Conservation (phyloP, 1,140 invertebrate species). For the Babylonia areolata region DNA sequence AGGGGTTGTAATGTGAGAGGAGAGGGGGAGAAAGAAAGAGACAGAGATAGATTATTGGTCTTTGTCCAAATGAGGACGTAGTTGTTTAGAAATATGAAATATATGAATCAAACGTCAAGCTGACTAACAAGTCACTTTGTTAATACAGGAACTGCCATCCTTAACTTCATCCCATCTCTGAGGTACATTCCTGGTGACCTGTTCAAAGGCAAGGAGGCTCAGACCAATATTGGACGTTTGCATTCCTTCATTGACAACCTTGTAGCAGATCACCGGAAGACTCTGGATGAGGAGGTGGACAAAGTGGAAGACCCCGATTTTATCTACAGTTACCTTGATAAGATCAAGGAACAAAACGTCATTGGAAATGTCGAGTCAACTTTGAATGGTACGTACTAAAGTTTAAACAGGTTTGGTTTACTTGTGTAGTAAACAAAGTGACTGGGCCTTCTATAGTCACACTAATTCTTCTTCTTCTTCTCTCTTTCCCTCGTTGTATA, state of each 20-base stretch:
- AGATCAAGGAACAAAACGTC: conserved; percentile 20
- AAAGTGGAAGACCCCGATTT: conserved; percentile 44
- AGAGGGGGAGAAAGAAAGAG: too few relatives aligned
- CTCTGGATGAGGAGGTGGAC: conserved; percentile 9
- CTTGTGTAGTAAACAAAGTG: too few relatives aligned
- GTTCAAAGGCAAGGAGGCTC: conserved; percentile 33
- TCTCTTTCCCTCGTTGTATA: not conserved
- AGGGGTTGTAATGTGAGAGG: too few relatives aligned
- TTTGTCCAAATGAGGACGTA: too few relatives aligned
- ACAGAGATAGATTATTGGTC: too few relatives aligned
- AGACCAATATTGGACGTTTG: not conserved
- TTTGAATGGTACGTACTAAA: conserved; percentile 12
- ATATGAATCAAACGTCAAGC: too few relatives aligned
- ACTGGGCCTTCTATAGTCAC: too few relatives aligned
- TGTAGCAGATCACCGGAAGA: not conserved
- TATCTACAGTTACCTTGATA: conserved; percentile 48
- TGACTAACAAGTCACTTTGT: too few relatives aligned
- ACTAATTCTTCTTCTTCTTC: not conserved
- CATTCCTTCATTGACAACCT: not conserved
- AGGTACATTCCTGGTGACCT: conserved; percentile 53
- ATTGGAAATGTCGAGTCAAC: not conserved
- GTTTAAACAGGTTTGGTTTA: too few relatives aligned
- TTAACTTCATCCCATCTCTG: conserved; percentile 51
- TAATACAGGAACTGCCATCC: not conserved
- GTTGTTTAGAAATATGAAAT: too few relatives aligned